A percentile compares a stretch with the other conserved stretches of the same genome.
These are phyloP conservation scores for Pantherophis guttatus DNA, from an alignment of 2,113 vertebrate genomes.

Conservation along the genomic window DNA sequence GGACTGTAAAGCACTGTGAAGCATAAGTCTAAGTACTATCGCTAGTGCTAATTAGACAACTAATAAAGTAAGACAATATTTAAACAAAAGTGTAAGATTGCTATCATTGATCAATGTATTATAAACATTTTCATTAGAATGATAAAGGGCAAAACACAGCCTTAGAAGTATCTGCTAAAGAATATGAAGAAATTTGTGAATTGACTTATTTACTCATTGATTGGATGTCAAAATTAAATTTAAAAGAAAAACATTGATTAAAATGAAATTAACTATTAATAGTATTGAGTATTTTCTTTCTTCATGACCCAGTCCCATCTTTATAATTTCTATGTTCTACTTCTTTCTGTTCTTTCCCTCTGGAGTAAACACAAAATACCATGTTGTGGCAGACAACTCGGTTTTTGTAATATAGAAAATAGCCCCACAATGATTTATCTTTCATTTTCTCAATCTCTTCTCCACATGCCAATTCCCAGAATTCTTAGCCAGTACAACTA, in stretches of 20 bases:
- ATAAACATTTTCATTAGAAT: background rate
- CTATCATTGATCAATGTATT: background rate
- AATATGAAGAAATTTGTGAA: background rate
- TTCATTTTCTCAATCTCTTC: background rate
- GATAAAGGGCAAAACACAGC: background rate
- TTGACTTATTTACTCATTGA: background rate
- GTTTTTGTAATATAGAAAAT: too few species aligned
- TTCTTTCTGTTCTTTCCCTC: background rate
- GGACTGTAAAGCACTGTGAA: too few species aligned
- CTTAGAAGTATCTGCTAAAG: background rate
- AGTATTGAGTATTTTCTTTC: background rate
- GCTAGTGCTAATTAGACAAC: background rate
- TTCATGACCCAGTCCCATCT: background rate
- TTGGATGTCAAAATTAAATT: background rate
- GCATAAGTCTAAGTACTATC: too few species aligned
- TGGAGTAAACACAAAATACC: background rate
- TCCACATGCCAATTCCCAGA: background rate
- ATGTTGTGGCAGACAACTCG: background rate
- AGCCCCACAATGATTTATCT: background rate
- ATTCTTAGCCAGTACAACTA: background rate
- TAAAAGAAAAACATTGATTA: background rate
- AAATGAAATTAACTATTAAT: background rate
- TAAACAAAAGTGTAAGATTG: background rate
- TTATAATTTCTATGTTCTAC: background rate
- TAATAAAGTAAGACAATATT: background rate